Evolutionary conservation across 2,888 invertebrate species (phyloP).

Genomic region (Xestoiulus laeticollis): DNA sequence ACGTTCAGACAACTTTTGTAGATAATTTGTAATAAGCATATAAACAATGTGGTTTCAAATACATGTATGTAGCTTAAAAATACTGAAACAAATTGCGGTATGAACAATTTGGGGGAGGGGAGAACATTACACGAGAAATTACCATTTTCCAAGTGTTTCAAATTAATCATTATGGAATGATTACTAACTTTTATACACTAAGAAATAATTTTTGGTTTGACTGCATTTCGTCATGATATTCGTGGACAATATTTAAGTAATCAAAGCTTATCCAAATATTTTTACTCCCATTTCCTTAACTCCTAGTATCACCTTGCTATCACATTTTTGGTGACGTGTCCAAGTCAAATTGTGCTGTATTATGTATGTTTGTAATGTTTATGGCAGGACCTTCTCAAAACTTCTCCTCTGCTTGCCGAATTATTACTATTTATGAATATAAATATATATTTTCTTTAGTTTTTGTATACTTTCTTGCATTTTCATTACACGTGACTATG

Average conservation of each 20-base stretch:
- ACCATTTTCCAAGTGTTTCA: not conserved
- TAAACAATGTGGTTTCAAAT: no score
- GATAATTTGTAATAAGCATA: no score
- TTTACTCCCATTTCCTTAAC: not conserved
- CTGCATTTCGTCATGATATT: constrained; percentile 1
- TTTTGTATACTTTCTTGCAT: not conserved
- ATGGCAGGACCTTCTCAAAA: constrained; percentile 67
- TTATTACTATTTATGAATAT: constrained; percentile 52
- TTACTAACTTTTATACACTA: not conserved
- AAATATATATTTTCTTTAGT: constrained; percentile 43
- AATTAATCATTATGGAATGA: not conserved
- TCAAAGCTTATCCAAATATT: constrained; percentile 7
- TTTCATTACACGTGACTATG: not conserved
- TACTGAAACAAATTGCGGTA: no score
- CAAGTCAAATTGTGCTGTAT: constrained; percentile 44
- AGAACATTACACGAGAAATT: no score
- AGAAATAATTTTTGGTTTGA: not conserved
- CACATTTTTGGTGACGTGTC: constrained; percentile 36
- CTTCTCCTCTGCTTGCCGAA: constrained; percentile 64
- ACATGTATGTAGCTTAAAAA: no score
- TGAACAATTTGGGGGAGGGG: not conserved
- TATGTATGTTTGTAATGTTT: constrained; percentile 56
- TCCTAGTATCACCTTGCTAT: not conserved
- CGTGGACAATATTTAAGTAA: not conserved
- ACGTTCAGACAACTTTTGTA: no score